A percentile compares a stretch with the other conserved stretches of the same genome.
phyloP scores from a whole-genome alignment of 1,140 invertebrate genomes.

The Macrobrachium nipponense region DNA sequence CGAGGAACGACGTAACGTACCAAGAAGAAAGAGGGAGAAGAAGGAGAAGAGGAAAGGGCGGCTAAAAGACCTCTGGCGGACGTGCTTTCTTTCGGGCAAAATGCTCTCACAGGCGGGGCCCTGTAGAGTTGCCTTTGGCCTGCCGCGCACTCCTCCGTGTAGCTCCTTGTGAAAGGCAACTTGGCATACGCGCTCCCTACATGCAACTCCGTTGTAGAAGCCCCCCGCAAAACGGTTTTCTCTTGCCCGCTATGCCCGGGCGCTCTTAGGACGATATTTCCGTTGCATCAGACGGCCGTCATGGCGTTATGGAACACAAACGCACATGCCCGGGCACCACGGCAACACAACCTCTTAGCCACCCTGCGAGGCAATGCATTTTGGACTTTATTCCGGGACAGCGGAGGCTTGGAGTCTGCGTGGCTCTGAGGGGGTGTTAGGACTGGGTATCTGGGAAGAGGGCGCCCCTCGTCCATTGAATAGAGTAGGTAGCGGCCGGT shows the following conservation, averaged over 20 bases:
- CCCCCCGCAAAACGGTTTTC: background rate
- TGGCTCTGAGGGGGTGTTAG: background rate
- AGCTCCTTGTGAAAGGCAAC: background rate
- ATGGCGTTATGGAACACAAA: constrained; percentile 23
- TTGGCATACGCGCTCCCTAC: background rate
- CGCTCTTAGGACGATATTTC: background rate
- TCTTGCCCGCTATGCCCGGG: constrained; percentile 1
- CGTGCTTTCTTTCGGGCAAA: too few relatives aligned
- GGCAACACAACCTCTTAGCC: background rate
- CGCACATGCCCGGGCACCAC: constrained; percentile 1
- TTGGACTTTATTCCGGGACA: too few relatives aligned
- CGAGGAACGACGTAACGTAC: constrained; percentile 7
- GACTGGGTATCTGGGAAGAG: background rate
- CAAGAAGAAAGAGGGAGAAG: background rate
- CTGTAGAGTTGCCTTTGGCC: background rate
- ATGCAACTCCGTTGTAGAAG: constrained; percentile 1
- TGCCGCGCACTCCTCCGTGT: too few relatives aligned
- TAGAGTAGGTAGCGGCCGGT: constrained; percentile 5
- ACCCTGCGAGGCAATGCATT: too few relatives aligned
- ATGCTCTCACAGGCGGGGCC: background rate
- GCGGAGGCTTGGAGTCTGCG: background rate
- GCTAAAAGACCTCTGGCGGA: background rate
- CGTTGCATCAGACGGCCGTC: background rate
- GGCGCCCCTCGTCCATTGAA: constrained; percentile 4
- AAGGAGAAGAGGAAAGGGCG: background rate